Evolutionary conservation across 2,113 vertebrate genomes (phyloP).

Genomic region (Platichthys flesus): DNA sequence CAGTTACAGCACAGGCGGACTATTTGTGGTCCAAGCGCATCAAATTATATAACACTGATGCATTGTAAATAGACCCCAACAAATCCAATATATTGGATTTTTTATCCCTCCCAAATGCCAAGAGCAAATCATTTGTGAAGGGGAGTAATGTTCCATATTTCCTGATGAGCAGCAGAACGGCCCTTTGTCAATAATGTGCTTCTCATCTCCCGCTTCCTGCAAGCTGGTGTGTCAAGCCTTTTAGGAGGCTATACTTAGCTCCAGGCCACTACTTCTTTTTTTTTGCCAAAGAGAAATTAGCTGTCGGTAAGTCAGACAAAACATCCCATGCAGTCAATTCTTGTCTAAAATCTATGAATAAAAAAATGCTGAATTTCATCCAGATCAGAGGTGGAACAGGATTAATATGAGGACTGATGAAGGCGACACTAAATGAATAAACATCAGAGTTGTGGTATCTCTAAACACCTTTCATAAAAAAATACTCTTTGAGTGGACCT

Average conservation of each 20-base stretch:
- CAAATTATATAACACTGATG: slow-evolving; percentile 68
- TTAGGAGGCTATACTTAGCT: slow-evolving; percentile 73
- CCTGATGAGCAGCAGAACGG: slow-evolving; percentile 67
- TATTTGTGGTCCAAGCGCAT: slow-evolving; percentile 49
- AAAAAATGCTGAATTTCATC: background rate
- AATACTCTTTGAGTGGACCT: background rate
- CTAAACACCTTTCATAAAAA: background rate
- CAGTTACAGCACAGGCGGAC: slow-evolving; percentile 28
- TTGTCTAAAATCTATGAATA: slow-evolving; percentile 8
- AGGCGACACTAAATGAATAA: background rate
- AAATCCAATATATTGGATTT: slow-evolving; percentile 74
- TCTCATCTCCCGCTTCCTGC: slow-evolving; percentile 61
- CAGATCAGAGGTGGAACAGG: background rate
- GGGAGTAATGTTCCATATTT: slow-evolving; percentile 74
- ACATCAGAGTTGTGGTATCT: background rate
- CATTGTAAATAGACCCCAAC: slow-evolving; percentile 64
- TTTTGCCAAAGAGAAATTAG: slow-evolving; percentile 42
- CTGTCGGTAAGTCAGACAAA: slow-evolving; percentile 43
- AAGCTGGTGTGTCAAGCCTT: slow-evolving; percentile 70
- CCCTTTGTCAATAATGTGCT: slow-evolving; percentile 71
- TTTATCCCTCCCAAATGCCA: slow-evolving; percentile 71
- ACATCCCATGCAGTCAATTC: slow-evolving; percentile 24
- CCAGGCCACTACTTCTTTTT: slow-evolving; percentile 37
- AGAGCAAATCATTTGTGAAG: slow-evolving; percentile 72
- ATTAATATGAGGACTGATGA: background rate